These are phyloP conservation scores for Mercenaria mercenaria DNA, from an alignment of 1,140 invertebrate genomes.

Conservation along the genomic window DNA sequence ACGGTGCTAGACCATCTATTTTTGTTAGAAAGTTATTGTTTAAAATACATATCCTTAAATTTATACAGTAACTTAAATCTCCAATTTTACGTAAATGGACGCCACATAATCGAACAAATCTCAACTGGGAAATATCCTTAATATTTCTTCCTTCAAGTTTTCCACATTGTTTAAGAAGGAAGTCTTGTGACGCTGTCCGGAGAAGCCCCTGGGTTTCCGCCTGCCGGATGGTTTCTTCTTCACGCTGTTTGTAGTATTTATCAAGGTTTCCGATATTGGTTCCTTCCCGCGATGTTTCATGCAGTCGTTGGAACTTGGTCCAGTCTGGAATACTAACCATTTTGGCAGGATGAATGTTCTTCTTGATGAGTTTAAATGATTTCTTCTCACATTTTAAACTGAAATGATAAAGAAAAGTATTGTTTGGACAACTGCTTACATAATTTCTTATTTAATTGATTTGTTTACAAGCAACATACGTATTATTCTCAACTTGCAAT, in stretches of 20 bases:
- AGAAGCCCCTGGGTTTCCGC: slow-evolving; percentile 82
- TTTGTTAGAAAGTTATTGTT: slow-evolving; percentile 83
- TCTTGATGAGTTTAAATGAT: not conserved
- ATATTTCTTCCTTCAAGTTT: slow-evolving; percentile 39
- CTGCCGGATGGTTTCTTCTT: slow-evolving; percentile 78
- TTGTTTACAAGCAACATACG: not conserved
- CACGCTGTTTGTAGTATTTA: slow-evolving; percentile 79
- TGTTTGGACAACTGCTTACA: too few species aligned
- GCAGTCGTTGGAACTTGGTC: slow-evolving; percentile 78
- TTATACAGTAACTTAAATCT: slow-evolving; percentile 79
- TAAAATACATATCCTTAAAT: slow-evolving; percentile 82
- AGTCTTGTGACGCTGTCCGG: slow-evolving; percentile 75
- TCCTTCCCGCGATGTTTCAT: slow-evolving; percentile 69
- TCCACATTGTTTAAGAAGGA: slow-evolving; percentile 67
- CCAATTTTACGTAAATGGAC: slow-evolving; percentile 81
- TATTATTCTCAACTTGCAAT: too few species aligned
- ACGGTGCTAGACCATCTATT: slow-evolving; percentile 80
- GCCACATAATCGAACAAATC: slow-evolving; percentile 73
- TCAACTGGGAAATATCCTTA: slow-evolving; percentile 67
- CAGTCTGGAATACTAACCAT: slow-evolving; percentile 85
- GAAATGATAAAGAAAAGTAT: slow-evolving; percentile 8
- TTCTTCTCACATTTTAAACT: slow-evolving; percentile 5
- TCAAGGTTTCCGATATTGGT: slow-evolving; percentile 69
- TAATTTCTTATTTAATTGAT: not conserved
- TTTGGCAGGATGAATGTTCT: slow-evolving; percentile 41